Conservation (phyloP, 1,140 invertebrate genomes). For the Pachyrhynchus sulphureomaculatus region DNA sequence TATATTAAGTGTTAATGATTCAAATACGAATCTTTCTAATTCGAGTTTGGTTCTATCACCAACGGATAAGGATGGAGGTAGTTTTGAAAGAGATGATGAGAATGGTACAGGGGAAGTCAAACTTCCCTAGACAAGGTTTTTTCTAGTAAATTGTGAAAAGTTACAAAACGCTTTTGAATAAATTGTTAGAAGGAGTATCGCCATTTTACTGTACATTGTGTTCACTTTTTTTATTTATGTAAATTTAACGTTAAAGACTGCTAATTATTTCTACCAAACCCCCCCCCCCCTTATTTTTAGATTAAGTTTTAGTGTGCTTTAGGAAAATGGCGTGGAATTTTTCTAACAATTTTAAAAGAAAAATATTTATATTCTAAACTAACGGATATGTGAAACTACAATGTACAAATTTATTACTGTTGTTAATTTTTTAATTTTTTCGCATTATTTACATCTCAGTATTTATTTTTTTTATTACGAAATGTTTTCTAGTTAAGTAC, state of each 20-base stretch:
- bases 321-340: conserved; percentile 20
- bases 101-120: conserved; percentile 45
- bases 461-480: conserved; percentile 28
- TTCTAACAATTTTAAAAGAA: conserved; percentile 34
- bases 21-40: conserved; percentile 68
- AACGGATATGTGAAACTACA: conserved; percentile 37
- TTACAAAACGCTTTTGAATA: conserved; percentile 29
- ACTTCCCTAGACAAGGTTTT: conserved; percentile 49
- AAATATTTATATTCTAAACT: conserved; percentile 38
- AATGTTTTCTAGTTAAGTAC: conserved; percentile 15
- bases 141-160: conserved; percentile 47
- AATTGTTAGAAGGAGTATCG: conserved; percentile 32
- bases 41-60: conserved; percentile 77
- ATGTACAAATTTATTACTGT: conserved; percentile 35
- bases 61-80: conserved; percentile 63
- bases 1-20: conserved; percentile 67
- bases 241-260: conserved; percentile 25
- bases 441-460: conserved; percentile 28
- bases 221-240: conserved; percentile 12
- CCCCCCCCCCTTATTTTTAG: conserved; percentile 23
- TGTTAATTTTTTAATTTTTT: conserved; percentile 27
- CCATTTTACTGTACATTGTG: conserved; percentile 23
- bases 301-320: conserved; percentile 14
- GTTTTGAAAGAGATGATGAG: conserved; percentile 35
- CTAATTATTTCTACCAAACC: conserved; percentile 24